Base-by-base conservation (phyloP, 2,888 invertebrate species). In the Lasioglossum pauxillum region DNA sequence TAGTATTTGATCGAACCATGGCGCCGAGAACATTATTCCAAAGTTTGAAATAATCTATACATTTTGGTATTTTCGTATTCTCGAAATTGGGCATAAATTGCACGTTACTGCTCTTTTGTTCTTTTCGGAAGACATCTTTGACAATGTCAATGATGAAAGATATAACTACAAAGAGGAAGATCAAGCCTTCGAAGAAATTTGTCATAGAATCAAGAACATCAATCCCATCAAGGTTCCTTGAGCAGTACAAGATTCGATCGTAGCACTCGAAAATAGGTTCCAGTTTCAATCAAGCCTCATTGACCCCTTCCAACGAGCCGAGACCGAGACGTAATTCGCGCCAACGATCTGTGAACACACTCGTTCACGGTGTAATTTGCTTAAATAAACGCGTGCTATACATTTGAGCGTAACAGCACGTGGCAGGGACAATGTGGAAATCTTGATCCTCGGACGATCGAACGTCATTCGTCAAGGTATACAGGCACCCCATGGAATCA, bases 381-480 rank as follows among this genome's bases (percentile, higher is more conserved):
- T 84, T 76, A 46, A 78, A 31, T 75, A 82, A 80, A 76, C 84
- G 83, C n/a, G 44, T 35, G 82, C 60, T 27, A 75, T 31, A 83
- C 64, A 53, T 82, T 84, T 79, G 35, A 83, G 81, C 85, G 87
- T 89, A 80, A 78, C 82, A 79, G 83, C 91, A 91, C 91, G 91
- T 91, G 91, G 75, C 91, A 46, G 53, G 64, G 46, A 86, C 89
- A 91, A 91, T 83, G 78, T 12, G 27, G 73, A 89, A 84, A 89
- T 91, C 89, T 89, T 83, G 92, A 92, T 91, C 89, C 84, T 41
- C 53, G 85, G 77, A 74, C 85, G 90, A 88, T 86, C 85, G 84
- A 88, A 80, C 89, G 85, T 84, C 85, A 91, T 91, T 91, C 87
- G 90, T 91, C 86, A 89, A 89, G 89, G 91, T 90, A 72, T 23